Percentiles rank a stretch among this genome's conserved stretches.
Conservation (phyloP, 2,888 invertebrate genomes). For the Matsumyia berberina region DNA sequence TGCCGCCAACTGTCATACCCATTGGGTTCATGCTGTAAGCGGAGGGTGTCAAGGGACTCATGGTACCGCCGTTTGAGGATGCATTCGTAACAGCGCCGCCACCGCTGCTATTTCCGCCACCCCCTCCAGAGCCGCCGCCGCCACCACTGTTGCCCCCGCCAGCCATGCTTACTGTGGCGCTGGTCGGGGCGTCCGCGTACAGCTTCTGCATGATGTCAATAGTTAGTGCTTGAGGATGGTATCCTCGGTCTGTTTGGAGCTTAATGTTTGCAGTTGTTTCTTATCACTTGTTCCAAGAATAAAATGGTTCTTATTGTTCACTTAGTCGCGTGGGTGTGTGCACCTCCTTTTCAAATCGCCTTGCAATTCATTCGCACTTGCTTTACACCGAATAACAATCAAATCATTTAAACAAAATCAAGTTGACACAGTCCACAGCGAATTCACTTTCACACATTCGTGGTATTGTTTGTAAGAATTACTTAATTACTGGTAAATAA, state of each 20-base stretch:
- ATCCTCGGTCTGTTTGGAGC: conserved; percentile 76
- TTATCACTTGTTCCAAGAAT: conserved; percentile 46
- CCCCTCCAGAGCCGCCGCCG: conserved; percentile 78
- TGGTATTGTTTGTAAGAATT: conserved; percentile 53
- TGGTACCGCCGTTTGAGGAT: conserved; percentile 87
- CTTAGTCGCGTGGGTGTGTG: not conserved
- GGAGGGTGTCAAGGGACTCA: conserved; percentile 91
- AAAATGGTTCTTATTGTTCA: conserved; percentile 15
- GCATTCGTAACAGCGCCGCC: conserved; percentile 78
- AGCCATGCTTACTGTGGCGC: conserved; percentile 83
- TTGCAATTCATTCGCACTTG: conserved; percentile 19
- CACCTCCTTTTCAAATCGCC: not conserved
- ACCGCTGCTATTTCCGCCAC: conserved; percentile 77
- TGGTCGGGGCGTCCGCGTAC: conserved; percentile 83
- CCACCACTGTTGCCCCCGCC: conserved; percentile 83
- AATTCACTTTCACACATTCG: conserved; percentile 49
- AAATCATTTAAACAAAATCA: conserved; percentile 28
- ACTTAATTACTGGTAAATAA: conserved; percentile 67
- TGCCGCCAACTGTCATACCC: conserved; percentile 89
- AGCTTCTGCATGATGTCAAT: conserved; percentile 84
- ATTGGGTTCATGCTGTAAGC: conserved; percentile 91
- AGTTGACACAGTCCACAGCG: conserved; percentile 23
- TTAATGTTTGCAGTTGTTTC: conserved; percentile 71
- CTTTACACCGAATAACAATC: conserved; percentile 1
- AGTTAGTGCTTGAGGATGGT: conserved; percentile 78